Evolutionary conservation across 2,797 vertebrate species (phyloP).

Genomic region (Myotis pilosus): DNA sequence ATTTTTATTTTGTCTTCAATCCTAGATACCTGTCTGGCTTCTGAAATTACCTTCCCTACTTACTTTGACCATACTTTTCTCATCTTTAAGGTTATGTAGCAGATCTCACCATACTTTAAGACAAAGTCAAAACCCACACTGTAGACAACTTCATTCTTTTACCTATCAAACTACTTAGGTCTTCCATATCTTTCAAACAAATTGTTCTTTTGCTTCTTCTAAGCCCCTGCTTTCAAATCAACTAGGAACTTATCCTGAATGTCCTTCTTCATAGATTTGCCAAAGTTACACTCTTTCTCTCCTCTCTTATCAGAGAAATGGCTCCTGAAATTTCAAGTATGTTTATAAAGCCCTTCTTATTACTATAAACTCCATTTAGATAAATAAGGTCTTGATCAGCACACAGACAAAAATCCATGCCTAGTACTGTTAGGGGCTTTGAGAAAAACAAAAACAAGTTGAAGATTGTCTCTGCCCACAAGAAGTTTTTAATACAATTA

Average conservation of each 20-base stretch:
- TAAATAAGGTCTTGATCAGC: not conserved
- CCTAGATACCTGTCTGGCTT: not conserved
- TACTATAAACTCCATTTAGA: not conserved
- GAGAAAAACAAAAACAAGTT: not conserved
- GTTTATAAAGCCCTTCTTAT: not conserved
- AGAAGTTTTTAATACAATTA: not conserved
- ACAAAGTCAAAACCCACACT: conserved; percentile 5
- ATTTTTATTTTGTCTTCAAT: not conserved
- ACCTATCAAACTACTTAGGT: not conserved
- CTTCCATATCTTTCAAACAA: not conserved
- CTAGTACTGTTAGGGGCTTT: not conserved
- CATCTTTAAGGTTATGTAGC: not conserved
- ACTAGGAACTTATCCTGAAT: not conserved
- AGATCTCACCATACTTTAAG: not conserved
- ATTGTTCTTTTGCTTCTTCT: not conserved
- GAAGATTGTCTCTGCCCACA: not conserved
- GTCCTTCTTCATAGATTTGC: not conserved
- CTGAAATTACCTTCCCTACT: not conserved
- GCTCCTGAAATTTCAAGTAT: conserved; percentile 21
- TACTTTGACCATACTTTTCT: not conserved
- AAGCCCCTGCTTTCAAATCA: not conserved
- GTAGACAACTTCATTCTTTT: not conserved
- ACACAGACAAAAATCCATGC: not conserved
- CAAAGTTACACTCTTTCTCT: not conserved
- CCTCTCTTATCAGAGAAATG: not conserved